Evolutionary conservation across 2,888 invertebrate species (phyloP).

Genomic region (Anthoptus insignis): DNA sequence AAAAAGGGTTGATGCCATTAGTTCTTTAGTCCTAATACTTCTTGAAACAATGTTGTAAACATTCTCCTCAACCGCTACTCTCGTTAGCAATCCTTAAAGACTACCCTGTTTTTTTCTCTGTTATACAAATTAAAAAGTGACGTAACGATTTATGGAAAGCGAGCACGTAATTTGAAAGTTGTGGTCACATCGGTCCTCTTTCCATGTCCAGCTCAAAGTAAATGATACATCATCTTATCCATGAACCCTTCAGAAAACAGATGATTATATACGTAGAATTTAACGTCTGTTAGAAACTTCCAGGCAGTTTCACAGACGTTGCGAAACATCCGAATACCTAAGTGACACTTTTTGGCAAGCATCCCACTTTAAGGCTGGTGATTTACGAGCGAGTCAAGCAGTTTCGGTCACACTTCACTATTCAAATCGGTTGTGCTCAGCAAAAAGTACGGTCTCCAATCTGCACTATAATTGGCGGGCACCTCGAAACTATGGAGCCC

Average conservation of each 20-base stretch:
- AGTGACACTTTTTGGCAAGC: constrained; percentile 37
- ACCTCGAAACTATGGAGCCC: constrained; percentile 63
- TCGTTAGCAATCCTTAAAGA: too few relatives aligned
- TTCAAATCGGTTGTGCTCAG: constrained; percentile 57
- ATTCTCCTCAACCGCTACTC: too few relatives aligned
- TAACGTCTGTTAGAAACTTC: not conserved
- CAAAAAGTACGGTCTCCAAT: constrained; percentile 69
- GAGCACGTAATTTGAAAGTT: not conserved
- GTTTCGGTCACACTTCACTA: constrained; percentile 56
- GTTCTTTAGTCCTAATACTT: too few relatives aligned
- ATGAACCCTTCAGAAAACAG: not conserved
- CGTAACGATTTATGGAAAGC: too few relatives aligned
- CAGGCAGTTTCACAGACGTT: constrained; percentile 17
- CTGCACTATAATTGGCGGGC: constrained; percentile 77
- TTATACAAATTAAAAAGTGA: too few relatives aligned
- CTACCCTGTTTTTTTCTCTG: too few relatives aligned
- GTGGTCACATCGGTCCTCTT: too few relatives aligned
- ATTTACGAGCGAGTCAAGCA: constrained; percentile 39
- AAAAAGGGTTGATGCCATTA: too few relatives aligned
- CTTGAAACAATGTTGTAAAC: too few relatives aligned
- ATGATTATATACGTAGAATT: constrained; percentile 7
- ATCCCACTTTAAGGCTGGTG: constrained; percentile 27
- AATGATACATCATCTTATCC: not conserved
- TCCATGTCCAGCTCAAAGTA: too few relatives aligned
- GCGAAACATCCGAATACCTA: constrained; percentile 34